Evolutionary conservation across 2,888 invertebrate species (phyloP), one percentile per base, ranked within the genome.

Genomic region (Cephus pygmeus): DNA sequence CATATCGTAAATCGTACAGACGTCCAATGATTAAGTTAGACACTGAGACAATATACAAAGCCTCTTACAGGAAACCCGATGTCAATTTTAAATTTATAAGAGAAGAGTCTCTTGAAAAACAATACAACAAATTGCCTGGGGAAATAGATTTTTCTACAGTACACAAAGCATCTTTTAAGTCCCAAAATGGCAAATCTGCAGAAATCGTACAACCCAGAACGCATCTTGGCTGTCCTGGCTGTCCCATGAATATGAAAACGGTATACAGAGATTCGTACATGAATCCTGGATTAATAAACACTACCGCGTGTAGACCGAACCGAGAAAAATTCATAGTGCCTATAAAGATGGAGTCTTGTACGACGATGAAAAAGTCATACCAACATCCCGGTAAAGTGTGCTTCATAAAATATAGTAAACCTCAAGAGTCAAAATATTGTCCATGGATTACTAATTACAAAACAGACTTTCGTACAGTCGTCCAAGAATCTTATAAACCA

Each of bases 341-440:
- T 1, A 75, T 82, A 15, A 75, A 80, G 33, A 84, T 87, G 82
- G 84, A 83, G 40, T 77, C 69, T n/a, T 77, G 79, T 15, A 84
- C 87, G 30, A 79, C 81, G 12, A 82, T 77, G 36, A 84, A 82
- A 15, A 82, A 84, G 69, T 87, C 87, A n/a, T 87, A 84, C 80
- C 69, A 78, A 74, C 30, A 76, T 69, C 75, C 82, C 23, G 34
- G 34, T 31, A 31, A 71, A 34, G 12, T 33, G 34, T 71, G 31
- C 71, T 56, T 56, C 23, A 74, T 76, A 73, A 73, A 35, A 74
- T 80, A 12, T 76, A 11, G n/a, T 78, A 76, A 30, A 73, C 56
- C 11, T 34, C 34, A 23, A 79, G 77, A 15, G 69, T 75, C 76
- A 76, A 69, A 30, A 69, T 4, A 77, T 23, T 31, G 34, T 34